phyloP scores from a whole-genome alignment of 1,140 invertebrate species.

The Drosophila jambulina region DNA sequence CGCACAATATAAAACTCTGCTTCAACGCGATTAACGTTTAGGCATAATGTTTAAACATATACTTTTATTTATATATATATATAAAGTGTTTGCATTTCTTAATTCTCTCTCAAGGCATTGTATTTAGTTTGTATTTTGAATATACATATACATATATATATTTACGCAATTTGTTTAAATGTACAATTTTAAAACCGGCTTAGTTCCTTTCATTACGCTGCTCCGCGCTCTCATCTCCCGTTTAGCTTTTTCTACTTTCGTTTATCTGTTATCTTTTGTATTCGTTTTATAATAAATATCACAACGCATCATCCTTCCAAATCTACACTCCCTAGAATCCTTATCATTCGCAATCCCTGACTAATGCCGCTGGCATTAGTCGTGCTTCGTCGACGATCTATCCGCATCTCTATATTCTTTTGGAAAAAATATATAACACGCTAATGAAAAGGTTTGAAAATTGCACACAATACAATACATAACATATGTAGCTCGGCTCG shows the following conservation, averaged over 20 bases:
- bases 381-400: conserved; percentile 40
- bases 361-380: conserved; percentile 50
- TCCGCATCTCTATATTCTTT: conserved; percentile 70
- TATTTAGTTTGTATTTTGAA: conserved; percentile 62
- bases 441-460: conserved; percentile 79
- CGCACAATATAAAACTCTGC: conserved; percentile 52
- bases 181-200: conserved; percentile 83
- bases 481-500: conserved; percentile 47
- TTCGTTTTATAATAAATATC: conserved; percentile 84
- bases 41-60: conserved; percentile 58
- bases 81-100: conserved; percentile 73
- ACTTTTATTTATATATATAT: conserved; percentile 48
- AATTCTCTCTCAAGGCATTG: conserved; percentile 76
- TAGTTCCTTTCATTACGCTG: conserved; percentile 78
- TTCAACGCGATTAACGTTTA: conserved; percentile 52
- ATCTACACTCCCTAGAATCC: conserved; percentile 41
- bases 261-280: conserved; percentile 53
- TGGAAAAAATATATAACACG: conserved; percentile 70
- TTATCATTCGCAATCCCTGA: conserved; percentile 31
- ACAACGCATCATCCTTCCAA: conserved; percentile 81
- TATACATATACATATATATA: conserved; percentile 27
- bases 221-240: conserved; percentile 12
- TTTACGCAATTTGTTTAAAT: conserved; percentile 66
- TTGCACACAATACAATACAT: conserved; percentile 77
- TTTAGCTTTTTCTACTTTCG: conserved; percentile 34